These are phyloP conservation scores for Octonoba sinensis DNA, from an alignment of 2,888 invertebrate genomes.

Conservation along the genomic window DNA sequence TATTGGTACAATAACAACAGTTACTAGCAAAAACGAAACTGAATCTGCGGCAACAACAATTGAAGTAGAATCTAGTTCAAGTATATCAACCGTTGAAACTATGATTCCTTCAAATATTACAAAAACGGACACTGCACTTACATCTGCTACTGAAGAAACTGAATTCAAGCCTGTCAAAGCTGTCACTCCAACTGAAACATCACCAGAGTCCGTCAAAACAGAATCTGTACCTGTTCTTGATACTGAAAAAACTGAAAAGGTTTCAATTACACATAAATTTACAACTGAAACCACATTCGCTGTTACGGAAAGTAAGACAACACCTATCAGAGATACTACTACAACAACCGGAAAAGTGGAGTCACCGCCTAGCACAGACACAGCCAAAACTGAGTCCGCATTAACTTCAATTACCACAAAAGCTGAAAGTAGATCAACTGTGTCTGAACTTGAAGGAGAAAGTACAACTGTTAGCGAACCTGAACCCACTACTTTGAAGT, in stretches of 20 bases:
- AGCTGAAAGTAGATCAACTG: not conserved
- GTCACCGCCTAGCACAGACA: too few relatives aligned
- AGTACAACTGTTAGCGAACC: not conserved
- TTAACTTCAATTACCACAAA: too few relatives aligned
- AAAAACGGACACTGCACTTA: not conserved
- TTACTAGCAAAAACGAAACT: not conserved
- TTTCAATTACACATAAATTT: too few relatives aligned
- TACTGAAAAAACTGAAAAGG: too few relatives aligned
- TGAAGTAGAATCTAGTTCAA: not conserved
- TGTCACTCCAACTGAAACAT: constrained; percentile 74
- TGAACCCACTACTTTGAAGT: not conserved
- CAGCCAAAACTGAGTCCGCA: constrained; percentile 71
- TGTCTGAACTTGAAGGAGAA: constrained; percentile 6
- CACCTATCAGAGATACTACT: too few relatives aligned
- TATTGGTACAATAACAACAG: not conserved
- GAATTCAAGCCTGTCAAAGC: not conserved
- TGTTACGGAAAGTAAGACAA: constrained; percentile 78
- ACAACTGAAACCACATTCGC: too few relatives aligned
- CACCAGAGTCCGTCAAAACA: constrained; percentile 72
- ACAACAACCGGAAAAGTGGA: too few relatives aligned
- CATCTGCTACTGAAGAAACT: not conserved
- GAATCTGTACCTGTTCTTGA: too few relatives aligned
- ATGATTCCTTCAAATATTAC: not conserved
- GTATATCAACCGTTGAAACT: not conserved
- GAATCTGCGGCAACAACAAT: not conserved